A percentile compares a stretch with the other conserved stretches of the same genome.
Conservation (phyloP, 2,113 vertebrate genomes). For the Oreocharis arfaki region DNA sequence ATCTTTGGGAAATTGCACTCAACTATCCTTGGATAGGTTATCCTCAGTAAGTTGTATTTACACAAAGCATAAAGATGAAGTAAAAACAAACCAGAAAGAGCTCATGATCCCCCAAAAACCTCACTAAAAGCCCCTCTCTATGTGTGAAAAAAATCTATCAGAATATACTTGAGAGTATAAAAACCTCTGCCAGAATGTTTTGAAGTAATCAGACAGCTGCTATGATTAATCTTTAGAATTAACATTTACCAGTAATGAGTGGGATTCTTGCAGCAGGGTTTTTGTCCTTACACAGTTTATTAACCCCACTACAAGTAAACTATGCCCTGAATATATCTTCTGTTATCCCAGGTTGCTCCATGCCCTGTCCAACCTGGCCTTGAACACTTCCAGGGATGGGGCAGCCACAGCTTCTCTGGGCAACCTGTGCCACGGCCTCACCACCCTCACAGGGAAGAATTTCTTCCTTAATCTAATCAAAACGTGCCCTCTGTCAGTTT, state of each 20-base stretch:
- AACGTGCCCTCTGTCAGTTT: background rate
- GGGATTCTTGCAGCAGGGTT: background rate
- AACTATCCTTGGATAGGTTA: background rate
- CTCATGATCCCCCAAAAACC: background rate
- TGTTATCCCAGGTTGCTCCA: background rate
- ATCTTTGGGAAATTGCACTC: background rate
- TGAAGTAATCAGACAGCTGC: background rate
- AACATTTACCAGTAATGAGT: background rate
- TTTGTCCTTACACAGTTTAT: fast-evolving
- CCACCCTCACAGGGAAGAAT: fast-evolving
- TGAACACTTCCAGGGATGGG: background rate
- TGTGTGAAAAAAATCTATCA: background rate
- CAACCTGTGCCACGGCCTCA: background rate
- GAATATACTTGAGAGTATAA: background rate
- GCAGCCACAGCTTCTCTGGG: background rate
- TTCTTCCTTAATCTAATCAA: background rate
- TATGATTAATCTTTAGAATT: background rate
- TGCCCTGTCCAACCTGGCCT: background rate
- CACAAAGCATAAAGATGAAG: background rate
- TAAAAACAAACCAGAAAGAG: background rate
- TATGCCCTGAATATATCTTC: background rate
- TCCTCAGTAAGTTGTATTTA: background rate
- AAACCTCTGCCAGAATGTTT: background rate
- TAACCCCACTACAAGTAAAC: background rate
- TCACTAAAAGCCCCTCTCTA: background rate